Evolutionary conservation across 2,113 vertebrate genomes (phyloP).

Genomic region (Gallinago jamesoni): DNA sequence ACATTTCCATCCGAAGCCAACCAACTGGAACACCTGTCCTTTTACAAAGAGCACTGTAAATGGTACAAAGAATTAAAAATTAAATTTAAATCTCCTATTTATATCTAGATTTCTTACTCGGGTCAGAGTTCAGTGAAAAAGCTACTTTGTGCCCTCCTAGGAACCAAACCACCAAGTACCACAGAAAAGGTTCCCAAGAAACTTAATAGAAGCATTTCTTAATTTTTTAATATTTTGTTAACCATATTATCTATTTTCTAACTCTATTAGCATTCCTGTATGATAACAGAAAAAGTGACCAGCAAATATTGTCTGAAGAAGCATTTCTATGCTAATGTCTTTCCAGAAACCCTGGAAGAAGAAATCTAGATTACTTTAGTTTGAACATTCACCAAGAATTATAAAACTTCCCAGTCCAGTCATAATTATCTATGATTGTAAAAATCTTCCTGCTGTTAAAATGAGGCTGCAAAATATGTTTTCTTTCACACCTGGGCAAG

Average conservation of each 20-base stretch:
- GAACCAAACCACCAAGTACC: not conserved
- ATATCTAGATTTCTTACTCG: not conserved
- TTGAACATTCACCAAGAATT: not conserved
- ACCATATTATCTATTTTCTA: not conserved
- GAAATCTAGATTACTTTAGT: not conserved
- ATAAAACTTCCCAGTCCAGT: not conserved
- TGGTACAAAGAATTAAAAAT: not conserved
- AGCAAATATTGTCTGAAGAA: not conserved
- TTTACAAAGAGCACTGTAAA: not conserved
- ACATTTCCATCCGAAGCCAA: not conserved
- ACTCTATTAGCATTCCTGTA: not conserved
- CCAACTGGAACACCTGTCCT: not conserved
- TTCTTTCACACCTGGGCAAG: not conserved
- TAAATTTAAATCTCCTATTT: not conserved
- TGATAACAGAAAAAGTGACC: not conserved
- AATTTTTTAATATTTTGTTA: not conserved
- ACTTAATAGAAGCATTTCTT: not conserved
- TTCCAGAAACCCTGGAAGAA: not conserved
- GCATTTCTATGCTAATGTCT: not conserved
- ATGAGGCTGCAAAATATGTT: not conserved
- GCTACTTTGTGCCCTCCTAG: not conserved
- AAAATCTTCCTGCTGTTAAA: not conserved
- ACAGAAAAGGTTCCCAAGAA: not conserved
- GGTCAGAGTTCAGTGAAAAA: not conserved
- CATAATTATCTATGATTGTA: not conserved